Percentiles rank a stretch among this genome's conserved stretches.
Evolutionary conservation across 2,888 invertebrate genomes (phyloP).

Genomic region (Dryobota labecula): DNA sequence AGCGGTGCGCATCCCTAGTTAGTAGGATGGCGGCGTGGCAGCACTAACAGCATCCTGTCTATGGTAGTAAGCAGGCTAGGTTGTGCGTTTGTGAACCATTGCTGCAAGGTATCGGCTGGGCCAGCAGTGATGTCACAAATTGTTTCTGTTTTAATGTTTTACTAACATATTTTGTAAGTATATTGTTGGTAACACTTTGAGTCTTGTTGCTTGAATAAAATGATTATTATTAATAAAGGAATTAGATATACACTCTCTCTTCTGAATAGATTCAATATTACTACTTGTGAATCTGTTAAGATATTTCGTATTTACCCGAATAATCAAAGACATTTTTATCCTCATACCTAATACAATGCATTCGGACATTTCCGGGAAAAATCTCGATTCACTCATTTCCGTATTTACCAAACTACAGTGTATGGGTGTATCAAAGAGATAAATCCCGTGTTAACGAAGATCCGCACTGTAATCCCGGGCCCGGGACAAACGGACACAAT

Average conservation of each 20-base stretch:
- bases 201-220: too few species aligned
- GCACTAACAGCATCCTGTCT: too few species aligned
- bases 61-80: too few species aligned
- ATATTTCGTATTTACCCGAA: conserved; percentile 5
- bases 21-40: too few species aligned
- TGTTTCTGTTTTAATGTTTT: too few species aligned
- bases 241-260: not conserved
- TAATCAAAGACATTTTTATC: conserved; percentile 35
- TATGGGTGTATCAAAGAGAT: conserved; percentile 75
- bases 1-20: too few species aligned
- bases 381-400: conserved; percentile 55
- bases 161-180: too few species aligned
- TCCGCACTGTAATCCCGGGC: conserved; percentile 76
- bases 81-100: too few species aligned
- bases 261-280: not conserved
- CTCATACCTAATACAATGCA: conserved; percentile 37
- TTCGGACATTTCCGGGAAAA: conserved; percentile 48
- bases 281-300: not conserved
- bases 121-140: too few species aligned
- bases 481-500: conserved; percentile 76
- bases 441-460: conserved; percentile 84
- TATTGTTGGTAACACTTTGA: too few species aligned
- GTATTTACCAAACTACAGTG: conserved; percentile 60
- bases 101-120: too few species aligned
- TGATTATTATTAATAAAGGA: too few species aligned